Evolutionary conservation across 2,113 vertebrate species (phyloP), one percentile per base, ranked within the genome.

Genomic region (Ramphastos sulfuratus): DNA sequence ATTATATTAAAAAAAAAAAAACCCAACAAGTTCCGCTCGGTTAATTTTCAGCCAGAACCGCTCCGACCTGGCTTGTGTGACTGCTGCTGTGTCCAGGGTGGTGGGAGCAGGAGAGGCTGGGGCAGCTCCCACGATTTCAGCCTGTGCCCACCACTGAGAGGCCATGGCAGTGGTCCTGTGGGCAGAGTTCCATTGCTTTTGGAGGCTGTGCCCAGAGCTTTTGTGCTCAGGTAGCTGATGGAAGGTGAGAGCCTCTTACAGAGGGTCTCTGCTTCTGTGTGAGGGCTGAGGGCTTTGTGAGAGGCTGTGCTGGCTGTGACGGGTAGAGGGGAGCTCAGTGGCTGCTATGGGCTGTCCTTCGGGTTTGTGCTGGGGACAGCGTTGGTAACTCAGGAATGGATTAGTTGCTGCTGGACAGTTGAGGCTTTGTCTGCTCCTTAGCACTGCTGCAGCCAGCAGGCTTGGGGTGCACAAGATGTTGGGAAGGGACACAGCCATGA

Each of bases 121-220:
- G 39, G 25, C 4, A 5, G 3, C 3, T 77, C 15, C 12, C 2
- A 1, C 1, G 1, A 6, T 31, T 50, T 42, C 1, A 1, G 69
- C 16, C 13, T 1, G 1, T 2, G 19, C 30, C 25, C 4, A 1
- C 7, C 20, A 21, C n/a, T 1, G 0, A 4, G 63, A 21, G 12
- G 4, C 50, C 6, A 3, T 65, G 60, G 8, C 52, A 9, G 25
- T 35, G 24, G 24, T 50, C 42, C 2, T 6, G 31, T 52, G 50
- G 50, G 21, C 48, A 46, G 18, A 2, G 7, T 3, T 24, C n/a
- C 21, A 1, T 31, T 6, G 15, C 24, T 71, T 87, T 21, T 72
- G 61, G 77, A 55, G 71, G 5, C 30, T n/a, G 44, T 85, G 25
- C 35, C 9, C 27, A 23, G 23, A 56, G 25, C 27, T 14, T 5